Conservation (phyloP, 2,797 vertebrate genomes). For the Remorina albescens region DNA sequence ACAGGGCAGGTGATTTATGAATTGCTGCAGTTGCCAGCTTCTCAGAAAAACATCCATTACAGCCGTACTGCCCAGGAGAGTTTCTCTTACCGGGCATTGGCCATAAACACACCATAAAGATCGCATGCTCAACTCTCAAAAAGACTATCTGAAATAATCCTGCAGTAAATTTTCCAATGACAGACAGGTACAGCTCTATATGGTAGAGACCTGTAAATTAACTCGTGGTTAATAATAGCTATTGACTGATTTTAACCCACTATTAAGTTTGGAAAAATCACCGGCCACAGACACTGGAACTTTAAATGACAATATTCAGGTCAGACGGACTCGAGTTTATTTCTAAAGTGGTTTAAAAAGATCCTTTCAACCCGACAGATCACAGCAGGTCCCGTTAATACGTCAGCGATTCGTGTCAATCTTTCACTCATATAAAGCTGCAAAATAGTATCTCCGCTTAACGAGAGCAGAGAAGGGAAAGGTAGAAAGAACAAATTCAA, state of each 20-base stretch:
- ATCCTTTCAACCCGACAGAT: not conserved
- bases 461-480: not conserved
- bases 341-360: not conserved
- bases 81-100: slow-evolving; percentile 13
- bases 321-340: not conserved
- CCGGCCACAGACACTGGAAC: not conserved
- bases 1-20: slow-evolving; percentile 45
- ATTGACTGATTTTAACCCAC: not conserved
- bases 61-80: slow-evolving; percentile 28
- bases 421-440: not conserved
- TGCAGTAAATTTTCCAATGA: not conserved
- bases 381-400: not conserved
- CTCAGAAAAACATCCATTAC: slow-evolving; percentile 41
- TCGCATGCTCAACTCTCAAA: slow-evolving; percentile 14
- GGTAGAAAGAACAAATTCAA: not conserved
- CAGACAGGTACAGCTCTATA: not conserved
- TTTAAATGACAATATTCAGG: not conserved
- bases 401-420: not conserved
- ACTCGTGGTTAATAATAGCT: not conserved
- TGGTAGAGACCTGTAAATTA: not conserved
- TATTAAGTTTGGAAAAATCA: not conserved
- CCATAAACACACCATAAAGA: slow-evolving; percentile 58
- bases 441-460: not conserved
- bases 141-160: slow-evolving; percentile 20
- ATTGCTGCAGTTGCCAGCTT: slow-evolving; percentile 51